phyloP scores from a whole-genome alignment of 1,140 invertebrate species.

The Hormaphis cornu region DNA sequence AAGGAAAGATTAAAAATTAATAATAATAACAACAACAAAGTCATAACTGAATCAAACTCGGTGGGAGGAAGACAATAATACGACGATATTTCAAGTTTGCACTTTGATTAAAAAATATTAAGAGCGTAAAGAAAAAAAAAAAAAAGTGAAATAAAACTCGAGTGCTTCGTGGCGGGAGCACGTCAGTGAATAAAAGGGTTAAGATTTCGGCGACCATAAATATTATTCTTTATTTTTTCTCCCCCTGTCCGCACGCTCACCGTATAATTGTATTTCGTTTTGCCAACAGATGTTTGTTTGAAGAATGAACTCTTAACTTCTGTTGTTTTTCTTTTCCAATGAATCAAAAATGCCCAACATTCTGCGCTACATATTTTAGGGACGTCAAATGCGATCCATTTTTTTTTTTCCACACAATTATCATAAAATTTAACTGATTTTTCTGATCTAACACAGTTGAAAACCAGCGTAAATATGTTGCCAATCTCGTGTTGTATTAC shows the following conservation, averaged over 20 bases:
- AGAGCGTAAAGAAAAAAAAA: neutral
- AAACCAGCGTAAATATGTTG: no score
- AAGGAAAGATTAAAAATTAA: conserved; percentile 32
- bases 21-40: conserved; percentile 31
- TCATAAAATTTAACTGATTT: neutral
- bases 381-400: neutral
- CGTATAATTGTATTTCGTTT: conserved; percentile 30
- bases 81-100: conserved; percentile 32
- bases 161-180: neutral
- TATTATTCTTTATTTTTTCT: conserved; percentile 13
- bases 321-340: conserved; percentile 2
- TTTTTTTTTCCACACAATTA: neutral
- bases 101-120: conserved; percentile 32
- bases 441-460: no score
- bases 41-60: conserved; percentile 32
- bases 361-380: neutral
- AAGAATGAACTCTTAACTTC: conserved; percentile 29
- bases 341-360: conserved; percentile 17
- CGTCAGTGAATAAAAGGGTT: conserved; percentile 4
- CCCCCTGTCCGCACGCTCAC: neutral
- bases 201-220: conserved; percentile 26
- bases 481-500: no score
- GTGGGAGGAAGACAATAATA: conserved; percentile 30
- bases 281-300: conserved; percentile 29
- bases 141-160: conserved; percentile 7